phyloP scores from a whole-genome alignment of 30 jellyfish, hydroid and myxozoan species.

The Hydractinia symbiolongicarpus region DNA sequence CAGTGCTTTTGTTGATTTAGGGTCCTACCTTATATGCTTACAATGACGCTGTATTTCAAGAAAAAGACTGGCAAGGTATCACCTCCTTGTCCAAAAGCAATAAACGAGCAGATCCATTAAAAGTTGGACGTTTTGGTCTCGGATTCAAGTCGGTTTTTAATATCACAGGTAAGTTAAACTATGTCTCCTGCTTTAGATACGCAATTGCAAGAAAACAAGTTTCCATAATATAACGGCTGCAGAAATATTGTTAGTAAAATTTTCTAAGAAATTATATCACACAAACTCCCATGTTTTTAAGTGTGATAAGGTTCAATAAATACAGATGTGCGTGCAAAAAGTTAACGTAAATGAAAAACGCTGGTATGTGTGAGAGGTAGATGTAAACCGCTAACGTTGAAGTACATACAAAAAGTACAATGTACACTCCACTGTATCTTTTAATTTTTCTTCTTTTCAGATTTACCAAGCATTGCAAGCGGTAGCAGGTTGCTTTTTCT shows the following conservation, averaged over 20 bases:
- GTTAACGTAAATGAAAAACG: not conserved
- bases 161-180: conserved; percentile 44
- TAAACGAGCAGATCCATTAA: conserved; percentile 53
- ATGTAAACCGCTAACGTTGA: not conserved
- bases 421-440: not conserved
- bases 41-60: conserved; percentile 52
- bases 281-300: not conserved
- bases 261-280: not conserved
- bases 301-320: no score
- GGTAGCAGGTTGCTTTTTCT: conserved; percentile 27
- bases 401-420: not conserved
- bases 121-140: conserved; percentile 82
- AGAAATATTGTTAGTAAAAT: not conserved
- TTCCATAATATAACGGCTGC: not conserved
- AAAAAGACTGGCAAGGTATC: conserved; percentile 71
- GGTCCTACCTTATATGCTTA: conserved; percentile 78
- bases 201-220: not conserved
- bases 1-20: conserved; percentile 20
- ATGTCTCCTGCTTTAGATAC: not conserved
- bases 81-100: conserved; percentile 41
- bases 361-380: not conserved
- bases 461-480: conserved; percentile 51
- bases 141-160: conserved; percentile 79
- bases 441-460: conserved; percentile 25
- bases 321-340: not conserved